A percentile compares a stretch with the other conserved stretches of the same genome.
Conservation (phyloP, 2,888 invertebrate genomes). For the Arge pagana region DNA sequence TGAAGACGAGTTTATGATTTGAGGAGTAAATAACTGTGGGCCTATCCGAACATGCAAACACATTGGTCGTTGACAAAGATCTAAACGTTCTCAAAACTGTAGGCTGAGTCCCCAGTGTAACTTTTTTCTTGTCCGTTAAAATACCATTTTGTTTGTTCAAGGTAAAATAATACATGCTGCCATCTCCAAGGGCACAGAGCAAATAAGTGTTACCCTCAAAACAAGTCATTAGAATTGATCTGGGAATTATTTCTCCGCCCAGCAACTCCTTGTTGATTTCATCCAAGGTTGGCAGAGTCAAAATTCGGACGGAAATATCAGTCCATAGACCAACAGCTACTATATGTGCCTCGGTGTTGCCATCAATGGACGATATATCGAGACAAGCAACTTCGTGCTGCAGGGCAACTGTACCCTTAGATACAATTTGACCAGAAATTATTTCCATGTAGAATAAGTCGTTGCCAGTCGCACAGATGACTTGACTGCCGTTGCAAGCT, state of each 20-base stretch:
- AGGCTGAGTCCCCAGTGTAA: constrained; percentile 96
- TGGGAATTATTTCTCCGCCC: constrained; percentile 94
- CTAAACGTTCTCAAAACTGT: constrained; percentile 90
- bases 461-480: constrained; percentile 86
- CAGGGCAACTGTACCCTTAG: constrained; percentile 72
- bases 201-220: constrained; percentile 91
- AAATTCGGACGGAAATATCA: constrained; percentile 89
- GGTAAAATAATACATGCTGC: constrained; percentile 95
- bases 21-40: constrained; percentile 99
- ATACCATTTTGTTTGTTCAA: constrained; percentile 76
- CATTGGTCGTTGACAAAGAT: constrained; percentile 89
- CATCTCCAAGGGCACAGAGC: constrained; percentile 94
- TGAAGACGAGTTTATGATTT: constrained; percentile 97
- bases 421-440: constrained; percentile 65
- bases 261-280: constrained; percentile 86
- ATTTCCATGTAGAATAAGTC: constrained; percentile 84
- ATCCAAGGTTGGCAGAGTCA: constrained; percentile 79
- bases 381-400: constrained; percentile 96
- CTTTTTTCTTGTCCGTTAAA: constrained; percentile 89
- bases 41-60: constrained; percentile 98
- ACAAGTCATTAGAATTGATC: constrained; percentile 92
- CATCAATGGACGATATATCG: constrained; percentile 83
- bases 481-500: constrained; percentile 76
- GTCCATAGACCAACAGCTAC: constrained; percentile 97
- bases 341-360: constrained; percentile 68